Evolutionary conservation across 2,797 vertebrate species (phyloP).

Genomic region (Acrossocheilus wenchowensis): DNA sequence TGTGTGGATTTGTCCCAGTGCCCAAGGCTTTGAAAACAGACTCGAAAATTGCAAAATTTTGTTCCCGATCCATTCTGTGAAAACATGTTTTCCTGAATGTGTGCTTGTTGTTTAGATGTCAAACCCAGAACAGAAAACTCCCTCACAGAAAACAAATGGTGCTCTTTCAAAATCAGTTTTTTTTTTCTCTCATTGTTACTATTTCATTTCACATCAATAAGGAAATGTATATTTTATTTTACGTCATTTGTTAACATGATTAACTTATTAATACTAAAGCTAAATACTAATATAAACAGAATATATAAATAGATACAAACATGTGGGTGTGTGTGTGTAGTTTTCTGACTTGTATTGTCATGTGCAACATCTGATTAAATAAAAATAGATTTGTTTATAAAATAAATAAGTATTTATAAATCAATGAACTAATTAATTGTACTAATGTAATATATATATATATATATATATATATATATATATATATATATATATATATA

Average conservation of each 20-base stretch:
- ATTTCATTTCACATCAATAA: neutral
- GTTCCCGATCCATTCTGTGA: constrained; percentile 31
- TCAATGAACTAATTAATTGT: neutral
- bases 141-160: neutral
- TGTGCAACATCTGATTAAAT: neutral
- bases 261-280: no score
- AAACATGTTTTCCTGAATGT: constrained; percentile 43
- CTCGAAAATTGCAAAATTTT: constrained; percentile 52
- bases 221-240: neutral
- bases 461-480: no score
- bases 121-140: neutral
- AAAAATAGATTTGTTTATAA: neutral
- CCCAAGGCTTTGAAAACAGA: constrained; percentile 47
- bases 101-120: neutral
- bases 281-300: no score
- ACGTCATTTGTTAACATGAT: no score
- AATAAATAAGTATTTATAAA: no score
- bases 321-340: no score
- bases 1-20: constrained; percentile 60
- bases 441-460: neutral
- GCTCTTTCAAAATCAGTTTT: neutral
- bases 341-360: neutral
- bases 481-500: no score
- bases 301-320: neutral
- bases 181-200: neutral